Evolutionary conservation across 2,888 invertebrate genomes (phyloP), one percentile per base, ranked within the genome.

Genomic region (Sphinx pinastri): DNA sequence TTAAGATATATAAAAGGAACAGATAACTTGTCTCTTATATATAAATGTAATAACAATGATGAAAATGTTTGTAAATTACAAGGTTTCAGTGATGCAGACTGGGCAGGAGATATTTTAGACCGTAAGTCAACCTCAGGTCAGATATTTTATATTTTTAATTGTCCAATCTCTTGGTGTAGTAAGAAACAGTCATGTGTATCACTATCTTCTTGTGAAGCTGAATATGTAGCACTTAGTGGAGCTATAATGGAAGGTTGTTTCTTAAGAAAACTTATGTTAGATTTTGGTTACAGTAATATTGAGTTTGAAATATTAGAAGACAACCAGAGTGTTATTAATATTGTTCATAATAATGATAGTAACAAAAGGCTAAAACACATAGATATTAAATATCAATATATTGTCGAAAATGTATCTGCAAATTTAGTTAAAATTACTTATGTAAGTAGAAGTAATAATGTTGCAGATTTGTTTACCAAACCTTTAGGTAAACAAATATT

Each of bases 21-120:
- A 52, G 2, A n/a, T 52, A n/a, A 52, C 7, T 52, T 52, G 6
- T 52, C 52, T n/a, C n/a, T 52, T 14, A 52, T 2, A 38, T 38
- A 38, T 52, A 52, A 52, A n/a, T n/a, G 52, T 52, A 7, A 52
- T 38, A 38, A 38, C 38, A 38, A 7, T 38, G 38, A 8, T 38
- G 0, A 13, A 13, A 51, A 51, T 51, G 51, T 51, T 51, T 51
- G 51, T 51, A 52, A 68, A 38, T 38, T 38, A 70, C 51, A 60
- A 49, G 70, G 71, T 68, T 71, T 67, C 70, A 54, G 72, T 70
- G 71, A 70, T 52, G 47, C 72, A 19, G 72, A 72, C 49, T 72
- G 72, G 72, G 72, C 55, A 7, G 72, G 72, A 13, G 70, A 71
- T 63, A 49, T 67, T 10, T 38, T 11, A 67, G 69, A 68, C 51